Evolutionary conservation across 2,797 vertebrate species (phyloP), one percentile per base, ranked within the genome.

Genomic region (Carapus acus): DNA sequence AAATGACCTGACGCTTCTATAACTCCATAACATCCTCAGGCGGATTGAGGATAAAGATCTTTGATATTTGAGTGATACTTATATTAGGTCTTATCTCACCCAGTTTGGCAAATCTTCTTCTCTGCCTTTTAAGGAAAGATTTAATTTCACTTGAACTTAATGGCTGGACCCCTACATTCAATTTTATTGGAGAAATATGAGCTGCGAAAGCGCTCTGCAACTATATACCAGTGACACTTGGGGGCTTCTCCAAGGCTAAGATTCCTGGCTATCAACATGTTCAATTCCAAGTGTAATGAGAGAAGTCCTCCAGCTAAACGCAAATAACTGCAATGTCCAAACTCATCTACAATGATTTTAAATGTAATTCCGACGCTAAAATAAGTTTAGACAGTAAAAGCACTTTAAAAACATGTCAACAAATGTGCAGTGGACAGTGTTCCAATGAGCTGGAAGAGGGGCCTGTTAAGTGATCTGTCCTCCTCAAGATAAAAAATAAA

Each of bases 181-280:
- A 20, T 74, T 78, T 82, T 76, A 79, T 61, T 67, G 60, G 46
- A 76, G 76, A 48, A 76, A 70, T 66, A 74, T 49, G 65, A 76
- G 58, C 57, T 63, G 72, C 48, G 65, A 46, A 57, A 61, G n/a
- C 61, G 58, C 34, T 16, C 66, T 81, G 74, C 70, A 85, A 81
- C 76, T 39, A 42, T 69, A 79, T 72, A 77, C 77, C 78, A 82
- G 72, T 61, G 44, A 62, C 81, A 81, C 73, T 74, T 85, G 70
- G 55, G 45, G 71, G 63, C 82, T 86, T 74, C 80, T 82, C 85
- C 85, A 87, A 73, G 56, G 67, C 61, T 49, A 68, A 68, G 62
- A 73, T 59, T 59, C 20, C 31, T 67, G 56, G 65, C 62, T 39
- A 34, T 50, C 43, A 47, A 20, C 60, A 65, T 55, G 48, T 60